Percentiles rank a stretch among this genome's conserved stretches.
Evolutionary conservation across 2,113 vertebrate species (phyloP).

Genomic region (Terrapene triunguis): DNA sequence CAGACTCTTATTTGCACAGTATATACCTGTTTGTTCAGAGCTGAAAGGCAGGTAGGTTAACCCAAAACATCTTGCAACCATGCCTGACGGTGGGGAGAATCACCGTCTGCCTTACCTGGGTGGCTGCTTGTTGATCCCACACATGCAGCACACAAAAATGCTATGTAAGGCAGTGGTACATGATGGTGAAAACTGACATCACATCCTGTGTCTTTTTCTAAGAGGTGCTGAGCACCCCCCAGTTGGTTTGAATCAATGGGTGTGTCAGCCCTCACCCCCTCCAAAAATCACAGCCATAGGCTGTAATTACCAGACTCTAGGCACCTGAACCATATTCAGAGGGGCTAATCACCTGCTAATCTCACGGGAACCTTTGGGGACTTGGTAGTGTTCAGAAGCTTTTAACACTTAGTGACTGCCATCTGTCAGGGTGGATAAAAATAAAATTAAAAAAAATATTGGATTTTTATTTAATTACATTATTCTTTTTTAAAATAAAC

Average conservation of each 20-base stretch:
- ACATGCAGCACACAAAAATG: neutral
- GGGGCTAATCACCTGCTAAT: neutral
- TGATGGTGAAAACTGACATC: neutral
- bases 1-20: neutral
- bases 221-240: neutral
- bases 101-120: neutral
- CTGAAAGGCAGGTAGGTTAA: neutral
- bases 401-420: too few species aligned
- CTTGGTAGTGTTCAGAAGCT: neutral
- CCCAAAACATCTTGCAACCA: neutral
- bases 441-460: too few species aligned
- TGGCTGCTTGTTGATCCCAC: neutral
- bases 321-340: too few species aligned
- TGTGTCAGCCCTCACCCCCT: neutral
- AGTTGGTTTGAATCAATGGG: neutral
- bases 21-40: neutral
- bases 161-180: neutral
- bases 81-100: neutral
- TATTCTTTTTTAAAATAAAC: too few species aligned
- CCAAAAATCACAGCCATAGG: neutral
- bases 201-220: neutral
- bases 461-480: too few species aligned
- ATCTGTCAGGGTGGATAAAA: neutral
- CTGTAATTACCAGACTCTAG: too few species aligned
- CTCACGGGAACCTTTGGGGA: neutral